Evolutionary conservation across 1,140 invertebrate genomes (phyloP).

Genomic region (Platyura marginata): DNA sequence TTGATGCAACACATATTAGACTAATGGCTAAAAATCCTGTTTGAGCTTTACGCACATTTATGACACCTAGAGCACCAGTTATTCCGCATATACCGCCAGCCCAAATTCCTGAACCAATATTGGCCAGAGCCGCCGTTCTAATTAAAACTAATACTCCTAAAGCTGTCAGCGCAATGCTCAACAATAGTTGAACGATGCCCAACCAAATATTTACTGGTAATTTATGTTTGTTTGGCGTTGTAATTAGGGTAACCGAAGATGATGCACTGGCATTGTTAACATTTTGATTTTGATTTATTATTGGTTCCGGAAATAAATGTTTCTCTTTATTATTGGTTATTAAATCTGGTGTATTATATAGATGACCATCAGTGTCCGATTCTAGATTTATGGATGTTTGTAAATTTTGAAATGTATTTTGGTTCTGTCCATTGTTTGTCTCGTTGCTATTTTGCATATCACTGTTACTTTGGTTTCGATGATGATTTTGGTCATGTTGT

Average conservation of each 20-base stretch:
- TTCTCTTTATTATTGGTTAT: background rate
- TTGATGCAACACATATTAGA: constrained; percentile 21
- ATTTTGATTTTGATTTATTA: background rate
- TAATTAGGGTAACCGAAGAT: background rate
- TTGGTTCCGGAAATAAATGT: background rate
- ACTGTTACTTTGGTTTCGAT: too few species aligned
- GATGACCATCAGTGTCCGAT: background rate
- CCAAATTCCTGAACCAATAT: constrained; percentile 22
- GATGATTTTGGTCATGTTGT: too few species aligned
- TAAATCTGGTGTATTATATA: background rate
- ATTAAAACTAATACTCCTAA: constrained; percentile 18
- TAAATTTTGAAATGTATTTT: background rate
- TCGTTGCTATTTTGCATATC: background rate
- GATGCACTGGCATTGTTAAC: background rate
- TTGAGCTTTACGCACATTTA: constrained; percentile 19
- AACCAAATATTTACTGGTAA: constrained; percentile 4
- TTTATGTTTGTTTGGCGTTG: background rate
- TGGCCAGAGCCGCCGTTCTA: constrained; percentile 17
- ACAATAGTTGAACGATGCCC: constrained; percentile 17
- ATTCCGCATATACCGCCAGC: constrained; percentile 18
- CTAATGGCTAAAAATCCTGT: constrained; percentile 21
- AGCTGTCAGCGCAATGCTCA: constrained; percentile 18
- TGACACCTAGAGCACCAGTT: constrained; percentile 19
- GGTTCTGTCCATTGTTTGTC: background rate
- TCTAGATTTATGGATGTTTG: too few species aligned